Conservation (phyloP, 2,797 vertebrate genomes). For the Aldrovandia affinis region DNA sequence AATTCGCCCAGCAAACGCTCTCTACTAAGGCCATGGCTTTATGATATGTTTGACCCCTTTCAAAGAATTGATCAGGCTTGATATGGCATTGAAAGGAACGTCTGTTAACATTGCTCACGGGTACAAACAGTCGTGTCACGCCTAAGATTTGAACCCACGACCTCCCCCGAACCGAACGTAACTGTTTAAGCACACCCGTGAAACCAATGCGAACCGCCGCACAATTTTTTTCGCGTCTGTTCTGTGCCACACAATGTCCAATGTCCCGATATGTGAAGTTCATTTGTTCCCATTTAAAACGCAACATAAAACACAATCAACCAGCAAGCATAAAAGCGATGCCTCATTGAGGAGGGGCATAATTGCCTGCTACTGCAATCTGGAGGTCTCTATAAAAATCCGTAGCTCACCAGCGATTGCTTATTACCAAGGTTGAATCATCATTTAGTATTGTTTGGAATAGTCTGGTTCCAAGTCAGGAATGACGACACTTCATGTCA, state of each 20-base stretch:
- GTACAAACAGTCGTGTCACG: background rate
- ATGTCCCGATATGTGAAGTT: background rate
- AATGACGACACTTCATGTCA: no score
- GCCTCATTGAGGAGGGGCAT: background rate
- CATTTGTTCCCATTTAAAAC: background rate
- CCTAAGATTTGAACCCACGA: background rate
- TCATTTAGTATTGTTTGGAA: background rate
- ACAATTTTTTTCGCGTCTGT: background rate
- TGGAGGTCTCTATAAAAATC: constrained; percentile 5
- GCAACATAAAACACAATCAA: constrained; percentile 10
- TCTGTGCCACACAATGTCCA: background rate
- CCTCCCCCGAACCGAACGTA: background rate
- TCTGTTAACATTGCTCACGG: background rate
- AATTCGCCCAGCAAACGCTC: background rate
- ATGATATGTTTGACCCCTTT: background rate
- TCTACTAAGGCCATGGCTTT: background rate
- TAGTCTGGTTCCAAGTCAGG: background rate
- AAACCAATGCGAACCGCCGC: background rate
- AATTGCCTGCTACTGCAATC: background rate
- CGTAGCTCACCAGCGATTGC: background rate
- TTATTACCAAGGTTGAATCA: background rate
- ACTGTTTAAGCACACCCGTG: background rate
- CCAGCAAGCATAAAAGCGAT: constrained; percentile 1
- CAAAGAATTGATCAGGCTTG: background rate
- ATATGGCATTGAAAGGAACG: background rate